Evolutionary conservation across 2,113 vertebrate species (phyloP).

Genomic region (Sitta europaea): DNA sequence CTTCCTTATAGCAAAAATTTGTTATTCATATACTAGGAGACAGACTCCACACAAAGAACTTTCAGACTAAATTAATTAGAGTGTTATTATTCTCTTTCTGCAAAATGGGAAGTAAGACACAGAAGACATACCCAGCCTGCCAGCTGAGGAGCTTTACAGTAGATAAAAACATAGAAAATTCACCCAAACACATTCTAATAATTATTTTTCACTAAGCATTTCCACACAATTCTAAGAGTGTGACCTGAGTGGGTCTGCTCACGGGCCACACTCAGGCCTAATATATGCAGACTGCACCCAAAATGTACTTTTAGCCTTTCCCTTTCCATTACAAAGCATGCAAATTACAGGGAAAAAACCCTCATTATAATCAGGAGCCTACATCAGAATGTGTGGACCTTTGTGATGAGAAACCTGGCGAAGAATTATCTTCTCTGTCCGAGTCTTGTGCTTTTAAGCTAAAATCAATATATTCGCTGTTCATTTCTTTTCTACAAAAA

Average conservation of each 20-base stretch:
- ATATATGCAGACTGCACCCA: neutral
- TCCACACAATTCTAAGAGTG: neutral
- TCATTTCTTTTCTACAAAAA: neutral
- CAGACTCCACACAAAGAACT: neutral
- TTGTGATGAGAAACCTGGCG: neutral
- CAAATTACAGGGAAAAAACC: accelerated
- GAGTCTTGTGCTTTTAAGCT: neutral
- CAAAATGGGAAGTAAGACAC: neutral
- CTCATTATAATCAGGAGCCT: neutral
- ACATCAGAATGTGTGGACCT: neutral
- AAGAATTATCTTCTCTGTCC: neutral
- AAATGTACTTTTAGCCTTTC: neutral
- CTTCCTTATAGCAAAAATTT: neutral
- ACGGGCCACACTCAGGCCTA: neutral
- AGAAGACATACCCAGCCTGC: neutral
- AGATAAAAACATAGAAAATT: neutral
- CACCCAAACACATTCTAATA: neutral
- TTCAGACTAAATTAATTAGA: neutral
- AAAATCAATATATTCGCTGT: neutral
- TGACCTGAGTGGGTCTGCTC: neutral
- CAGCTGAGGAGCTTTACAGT: neutral
- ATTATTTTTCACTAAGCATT: neutral
- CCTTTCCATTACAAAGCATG: neutral
- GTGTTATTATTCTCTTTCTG: neutral
- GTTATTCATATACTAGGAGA: neutral